A percentile compares a stretch with the other conserved stretches of the same genome.
These are phyloP conservation scores for Crotalus horridus DNA, from an alignment of 2,113 vertebrate genomes.

Conservation along the genomic window DNA sequence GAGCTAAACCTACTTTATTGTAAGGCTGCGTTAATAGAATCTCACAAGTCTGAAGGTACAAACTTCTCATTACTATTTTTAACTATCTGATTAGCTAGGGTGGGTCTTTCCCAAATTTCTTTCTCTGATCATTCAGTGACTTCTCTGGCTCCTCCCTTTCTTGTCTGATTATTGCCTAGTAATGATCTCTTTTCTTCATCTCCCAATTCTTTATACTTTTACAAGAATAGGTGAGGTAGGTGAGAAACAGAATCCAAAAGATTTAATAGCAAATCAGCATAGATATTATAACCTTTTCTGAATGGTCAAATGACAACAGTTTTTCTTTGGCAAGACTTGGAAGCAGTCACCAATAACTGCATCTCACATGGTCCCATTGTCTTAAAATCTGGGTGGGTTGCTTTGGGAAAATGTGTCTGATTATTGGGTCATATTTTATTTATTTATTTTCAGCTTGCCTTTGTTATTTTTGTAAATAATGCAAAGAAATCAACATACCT, in stretches of 20 bases:
- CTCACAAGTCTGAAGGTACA: not conserved
- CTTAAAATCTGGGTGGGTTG: not conserved
- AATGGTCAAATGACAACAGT: not conserved
- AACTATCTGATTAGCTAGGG: not conserved
- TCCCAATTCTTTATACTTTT: not conserved
- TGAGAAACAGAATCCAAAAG: not conserved
- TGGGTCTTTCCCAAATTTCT: not conserved
- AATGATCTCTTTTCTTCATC: not conserved
- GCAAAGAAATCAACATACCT: not conserved
- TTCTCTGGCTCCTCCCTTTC: not conserved
- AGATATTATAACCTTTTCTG: not conserved
- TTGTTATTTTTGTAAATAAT: not conserved
- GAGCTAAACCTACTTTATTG: not conserved
- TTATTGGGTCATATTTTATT: not conserved
- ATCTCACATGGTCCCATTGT: not conserved
- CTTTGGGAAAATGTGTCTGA: not conserved
- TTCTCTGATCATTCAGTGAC: not conserved
- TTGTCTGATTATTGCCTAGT: not conserved
- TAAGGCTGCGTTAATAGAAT: not conserved
- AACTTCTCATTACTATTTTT: not conserved
- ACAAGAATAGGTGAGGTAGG: not conserved
- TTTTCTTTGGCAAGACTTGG: not conserved
- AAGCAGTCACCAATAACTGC: not conserved
- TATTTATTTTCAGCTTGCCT: not conserved
- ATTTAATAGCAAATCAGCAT: not conserved